Conservation (phyloP, 30 jellyfish, hydroid and myxozoan genomes). For the Chrysaora quinquecirrha region DNA sequence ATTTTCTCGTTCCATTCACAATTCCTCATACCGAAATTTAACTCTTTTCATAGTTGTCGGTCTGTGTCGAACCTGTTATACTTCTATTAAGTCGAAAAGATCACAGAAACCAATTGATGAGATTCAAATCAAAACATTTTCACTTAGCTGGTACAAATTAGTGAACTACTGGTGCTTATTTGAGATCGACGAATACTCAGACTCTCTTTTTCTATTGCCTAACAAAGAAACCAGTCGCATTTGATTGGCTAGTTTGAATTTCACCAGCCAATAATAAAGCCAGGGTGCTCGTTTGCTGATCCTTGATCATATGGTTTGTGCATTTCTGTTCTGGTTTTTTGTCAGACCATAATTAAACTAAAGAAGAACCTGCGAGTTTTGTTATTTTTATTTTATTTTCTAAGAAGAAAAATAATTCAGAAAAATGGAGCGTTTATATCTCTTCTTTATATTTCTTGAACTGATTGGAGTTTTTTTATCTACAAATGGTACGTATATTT, state of each 20-base stretch:
- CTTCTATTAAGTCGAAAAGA: background rate
- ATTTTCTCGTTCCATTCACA: too few species aligned
- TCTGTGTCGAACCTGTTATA: background rate
- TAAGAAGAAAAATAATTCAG: too few species aligned
- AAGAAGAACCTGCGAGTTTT: background rate
- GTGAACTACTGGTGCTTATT: background rate
- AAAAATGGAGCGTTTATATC: too few species aligned
- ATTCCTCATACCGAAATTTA: too few species aligned
- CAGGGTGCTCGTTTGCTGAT: background rate
- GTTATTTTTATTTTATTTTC: too few species aligned
- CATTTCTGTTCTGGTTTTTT: background rate
- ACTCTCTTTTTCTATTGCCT: too few species aligned
- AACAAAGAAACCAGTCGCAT: background rate
- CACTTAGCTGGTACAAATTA: background rate
- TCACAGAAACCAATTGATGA: background rate
- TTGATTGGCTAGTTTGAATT: background rate
- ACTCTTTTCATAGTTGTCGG: too few species aligned
- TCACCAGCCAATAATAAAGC: background rate
- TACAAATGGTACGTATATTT: too few species aligned
- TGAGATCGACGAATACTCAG: background rate
- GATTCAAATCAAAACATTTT: background rate
- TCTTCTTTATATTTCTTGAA: too few species aligned
- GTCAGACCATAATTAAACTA: background rate
- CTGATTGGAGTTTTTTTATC: too few species aligned
- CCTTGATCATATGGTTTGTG: background rate